These are phyloP conservation scores for Ictidomys tridecemlineatus DNA, from an alignment of 2,113 vertebrate species.

Conservation along the genomic window DNA sequence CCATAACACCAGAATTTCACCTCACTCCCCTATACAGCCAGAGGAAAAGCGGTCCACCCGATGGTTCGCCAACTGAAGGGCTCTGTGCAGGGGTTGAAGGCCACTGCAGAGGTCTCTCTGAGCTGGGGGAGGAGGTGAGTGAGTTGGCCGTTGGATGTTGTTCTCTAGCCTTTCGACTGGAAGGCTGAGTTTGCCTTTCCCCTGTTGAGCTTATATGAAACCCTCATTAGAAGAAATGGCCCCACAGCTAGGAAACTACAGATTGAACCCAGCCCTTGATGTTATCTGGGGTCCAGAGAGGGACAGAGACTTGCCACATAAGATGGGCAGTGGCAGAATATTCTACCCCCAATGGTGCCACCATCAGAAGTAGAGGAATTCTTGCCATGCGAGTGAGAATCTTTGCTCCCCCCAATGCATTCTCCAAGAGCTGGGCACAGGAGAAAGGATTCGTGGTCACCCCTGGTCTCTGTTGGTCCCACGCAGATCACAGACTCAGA, in stretches of 20 bases:
- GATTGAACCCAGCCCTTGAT: neutral
- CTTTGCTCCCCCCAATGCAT: neutral
- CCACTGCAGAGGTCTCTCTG: neutral
- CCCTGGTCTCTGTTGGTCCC: neutral
- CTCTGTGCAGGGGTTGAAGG: neutral
- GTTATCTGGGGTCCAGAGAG: neutral
- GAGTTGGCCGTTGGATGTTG: neutral
- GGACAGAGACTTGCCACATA: neutral
- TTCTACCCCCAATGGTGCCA: accelerated
- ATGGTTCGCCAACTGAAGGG: neutral
- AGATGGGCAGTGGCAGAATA: neutral
- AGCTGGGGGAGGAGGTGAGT: neutral
- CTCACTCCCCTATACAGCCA: neutral
- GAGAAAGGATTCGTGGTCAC: neutral
- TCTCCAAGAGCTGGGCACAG: neutral
- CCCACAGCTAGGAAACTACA: neutral
- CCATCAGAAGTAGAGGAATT: neutral
- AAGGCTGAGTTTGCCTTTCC: neutral
- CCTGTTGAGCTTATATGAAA: neutral
- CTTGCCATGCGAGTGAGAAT: neutral
- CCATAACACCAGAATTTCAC: too few species aligned
- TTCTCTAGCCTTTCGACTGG: neutral
- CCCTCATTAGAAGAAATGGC: neutral
- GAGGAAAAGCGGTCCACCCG: neutral
- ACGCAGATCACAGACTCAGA: neutral